phyloP scores from a whole-genome alignment of 2,888 invertebrate species.

The Scaptomyza polygonia region DNA sequence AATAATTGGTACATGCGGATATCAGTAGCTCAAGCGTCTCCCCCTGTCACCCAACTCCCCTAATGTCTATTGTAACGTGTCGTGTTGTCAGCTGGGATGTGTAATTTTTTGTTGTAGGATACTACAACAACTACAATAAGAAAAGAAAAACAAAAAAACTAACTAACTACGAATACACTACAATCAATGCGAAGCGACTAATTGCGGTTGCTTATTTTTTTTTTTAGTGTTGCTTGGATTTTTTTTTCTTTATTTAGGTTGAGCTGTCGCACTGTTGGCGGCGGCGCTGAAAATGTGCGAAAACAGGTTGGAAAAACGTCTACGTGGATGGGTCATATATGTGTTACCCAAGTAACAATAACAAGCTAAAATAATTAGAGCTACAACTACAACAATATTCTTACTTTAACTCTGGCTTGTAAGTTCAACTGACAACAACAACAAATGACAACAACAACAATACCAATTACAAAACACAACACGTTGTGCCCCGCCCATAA shows the following conservation, averaged over 20 bases:
- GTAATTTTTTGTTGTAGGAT: conserved; percentile 44
- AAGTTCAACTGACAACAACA: conserved; percentile 70
- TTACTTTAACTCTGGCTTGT: conserved; percentile 21
- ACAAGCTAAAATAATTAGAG: conserved; percentile 11
- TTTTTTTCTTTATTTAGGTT: conserved; percentile 35
- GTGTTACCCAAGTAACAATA: conserved; percentile 22
- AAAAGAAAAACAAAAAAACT: conserved; percentile 1
- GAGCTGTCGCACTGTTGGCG: conserved; percentile 43
- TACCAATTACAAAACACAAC: conserved; percentile 69
- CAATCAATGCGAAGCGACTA: conserved; percentile 59
- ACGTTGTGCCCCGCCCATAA: conserved; percentile 26
- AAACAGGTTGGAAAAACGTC: conserved; percentile 41
- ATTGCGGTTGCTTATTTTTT: conserved; percentile 56
- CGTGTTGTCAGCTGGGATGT: conserved; percentile 77
- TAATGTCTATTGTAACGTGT: conserved; percentile 30
- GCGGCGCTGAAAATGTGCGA: conserved; percentile 65
- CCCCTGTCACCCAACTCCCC: conserved; percentile 1
- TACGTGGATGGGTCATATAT: conserved; percentile 38
- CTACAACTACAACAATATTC: conserved; percentile 1
- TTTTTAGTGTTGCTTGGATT: conserved; percentile 30
- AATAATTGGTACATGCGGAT: conserved; percentile 34
- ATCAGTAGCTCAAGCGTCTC: conserved; percentile 15
- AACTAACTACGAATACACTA: conserved; percentile 9
- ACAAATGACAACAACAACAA: conserved; percentile 76
- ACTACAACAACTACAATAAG: conserved; percentile 34